Evolutionary conservation across 2,797 vertebrate species (phyloP).

Genomic region (Melanotaenia maccullochi): DNA sequence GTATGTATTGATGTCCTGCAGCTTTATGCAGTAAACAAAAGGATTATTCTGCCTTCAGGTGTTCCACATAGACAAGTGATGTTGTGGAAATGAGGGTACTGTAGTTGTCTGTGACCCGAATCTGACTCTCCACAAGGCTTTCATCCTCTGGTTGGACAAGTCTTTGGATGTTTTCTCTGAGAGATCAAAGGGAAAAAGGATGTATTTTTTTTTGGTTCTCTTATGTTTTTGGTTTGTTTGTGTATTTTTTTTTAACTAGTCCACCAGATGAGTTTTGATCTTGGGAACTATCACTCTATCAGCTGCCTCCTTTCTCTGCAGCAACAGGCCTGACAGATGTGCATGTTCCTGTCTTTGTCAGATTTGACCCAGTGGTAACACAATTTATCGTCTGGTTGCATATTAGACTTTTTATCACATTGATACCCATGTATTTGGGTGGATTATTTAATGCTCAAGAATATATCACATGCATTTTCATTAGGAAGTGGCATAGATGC

Average conservation of each 20-base stretch:
- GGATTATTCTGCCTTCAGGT: slow-evolving; percentile 44
- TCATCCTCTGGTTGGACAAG: slow-evolving; percentile 31
- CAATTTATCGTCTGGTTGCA: not conserved
- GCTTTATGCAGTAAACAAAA: slow-evolving; percentile 46
- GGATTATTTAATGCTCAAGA: too few relatives aligned
- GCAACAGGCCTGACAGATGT: not conserved
- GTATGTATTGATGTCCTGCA: not conserved
- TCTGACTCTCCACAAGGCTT: slow-evolving; percentile 51
- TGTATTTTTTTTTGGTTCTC: slow-evolving; percentile 28
- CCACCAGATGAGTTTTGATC: not conserved
- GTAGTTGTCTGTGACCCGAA: slow-evolving; percentile 60
- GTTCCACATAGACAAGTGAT: slow-evolving; percentile 29
- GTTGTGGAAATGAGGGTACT: slow-evolving; percentile 29
- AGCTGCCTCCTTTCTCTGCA: not conserved
- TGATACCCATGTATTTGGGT: too few relatives aligned
- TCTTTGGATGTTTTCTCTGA: slow-evolving; percentile 2
- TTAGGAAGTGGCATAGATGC: too few relatives aligned
- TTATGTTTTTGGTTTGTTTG: slow-evolving; percentile 22
- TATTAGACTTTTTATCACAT: too few relatives aligned
- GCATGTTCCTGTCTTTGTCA: not conserved
- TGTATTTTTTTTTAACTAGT: not conserved
- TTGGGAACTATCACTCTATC: not conserved
- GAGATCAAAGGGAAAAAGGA: slow-evolving; percentile 18
- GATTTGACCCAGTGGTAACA: not conserved
- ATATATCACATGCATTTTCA: too few relatives aligned